These are phyloP conservation scores for Oplegnathus fasciatus DNA, from an alignment of 2,113 vertebrate species.

Conservation along the genomic window DNA sequence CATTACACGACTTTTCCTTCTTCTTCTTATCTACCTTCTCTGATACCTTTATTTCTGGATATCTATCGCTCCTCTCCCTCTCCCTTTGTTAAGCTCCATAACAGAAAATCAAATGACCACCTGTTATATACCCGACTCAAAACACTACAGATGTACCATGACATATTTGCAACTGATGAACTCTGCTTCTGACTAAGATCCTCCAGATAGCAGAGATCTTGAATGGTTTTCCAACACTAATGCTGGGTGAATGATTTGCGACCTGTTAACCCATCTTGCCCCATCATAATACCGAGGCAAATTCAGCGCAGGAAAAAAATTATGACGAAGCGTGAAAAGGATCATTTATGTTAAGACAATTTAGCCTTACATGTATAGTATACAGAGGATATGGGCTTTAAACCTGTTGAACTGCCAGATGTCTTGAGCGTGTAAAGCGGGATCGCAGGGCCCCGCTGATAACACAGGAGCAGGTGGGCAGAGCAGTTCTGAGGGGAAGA, in stretches of 20 bases:
- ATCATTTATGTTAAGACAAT: not conserved
- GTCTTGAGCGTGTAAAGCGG: conserved; percentile 9
- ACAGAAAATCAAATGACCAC: not conserved
- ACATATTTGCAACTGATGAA: conserved; percentile 22
- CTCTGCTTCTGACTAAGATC: conserved; percentile 23
- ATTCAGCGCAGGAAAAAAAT: not conserved
- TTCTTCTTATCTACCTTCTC: not conserved
- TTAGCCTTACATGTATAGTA: not conserved
- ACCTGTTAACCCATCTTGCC: conserved; percentile 13
- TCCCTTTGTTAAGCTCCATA: not conserved
- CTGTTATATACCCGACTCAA: not conserved
- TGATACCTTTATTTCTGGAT: not conserved
- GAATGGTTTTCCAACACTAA: conserved; percentile 25
- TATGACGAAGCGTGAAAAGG: not conserved
- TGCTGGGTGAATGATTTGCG: conserved; percentile 41
- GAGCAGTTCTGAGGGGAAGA: not conserved
- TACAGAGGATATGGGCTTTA: conserved; percentile 14
- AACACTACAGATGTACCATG: conserved; percentile 14
- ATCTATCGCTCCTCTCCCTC: not conserved
- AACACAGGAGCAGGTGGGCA: conserved; percentile 44
- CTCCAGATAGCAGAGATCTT: conserved; percentile 46
- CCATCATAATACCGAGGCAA: conserved; percentile 16
- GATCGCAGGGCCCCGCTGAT: conserved; percentile 11
- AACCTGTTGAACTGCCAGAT: conserved; percentile 46
- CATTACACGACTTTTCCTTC: not conserved